Evolutionary conservation across 35 echinoderm and acorn worm species (phyloP), one percentile per base, ranked within the genome.

Genomic region (Lytechinus variegatus): DNA sequence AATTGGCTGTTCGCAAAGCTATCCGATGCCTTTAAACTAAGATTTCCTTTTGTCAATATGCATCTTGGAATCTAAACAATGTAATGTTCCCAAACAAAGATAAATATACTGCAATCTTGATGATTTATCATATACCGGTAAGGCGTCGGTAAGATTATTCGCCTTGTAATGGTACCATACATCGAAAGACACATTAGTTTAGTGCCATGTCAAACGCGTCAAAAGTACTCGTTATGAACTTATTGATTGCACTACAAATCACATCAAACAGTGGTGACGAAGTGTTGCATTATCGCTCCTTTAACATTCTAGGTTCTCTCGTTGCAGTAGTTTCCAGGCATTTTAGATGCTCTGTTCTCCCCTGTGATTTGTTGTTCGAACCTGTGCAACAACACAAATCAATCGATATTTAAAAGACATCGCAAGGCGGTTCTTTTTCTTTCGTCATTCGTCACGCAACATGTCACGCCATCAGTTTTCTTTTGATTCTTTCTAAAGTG

Each of bases 371-470:
- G 33, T 44, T 44, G 33, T 79, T 16, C 66, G n/a, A 24, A 19
- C 24, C n/a, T 8, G 21, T 79, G 19, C 12, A 6, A 24, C 66
- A 12, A 44, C 10, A 10, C 10, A 33, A 90, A 90, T 90, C 88
- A 33, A 90, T 90, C 88, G 52, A 90, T 90, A 90, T 52, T 44
- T 90, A 10, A 90, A 90, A 44, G 29, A 90, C 88, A 79, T 79
- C 66, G 66, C 66, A 79, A 79, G 66, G n/a, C 66, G 14, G 6
- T n/a, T 79, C n/a, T 79, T n/a, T 16, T 79, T 54, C 29, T 44
- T 51, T 54, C 88, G n/a, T 90, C 16, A 12, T 90, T 33, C 52
- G 88, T 33, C 88, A 90, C 88, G 88, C 88, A 90, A 54, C 88
- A 21, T 79, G 88, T 51, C 88, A 90, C 88, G 88, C 52, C 88